Conservation (phyloP, 2,888 invertebrate genomes). For the Dicyrtoma fusca region DNA sequence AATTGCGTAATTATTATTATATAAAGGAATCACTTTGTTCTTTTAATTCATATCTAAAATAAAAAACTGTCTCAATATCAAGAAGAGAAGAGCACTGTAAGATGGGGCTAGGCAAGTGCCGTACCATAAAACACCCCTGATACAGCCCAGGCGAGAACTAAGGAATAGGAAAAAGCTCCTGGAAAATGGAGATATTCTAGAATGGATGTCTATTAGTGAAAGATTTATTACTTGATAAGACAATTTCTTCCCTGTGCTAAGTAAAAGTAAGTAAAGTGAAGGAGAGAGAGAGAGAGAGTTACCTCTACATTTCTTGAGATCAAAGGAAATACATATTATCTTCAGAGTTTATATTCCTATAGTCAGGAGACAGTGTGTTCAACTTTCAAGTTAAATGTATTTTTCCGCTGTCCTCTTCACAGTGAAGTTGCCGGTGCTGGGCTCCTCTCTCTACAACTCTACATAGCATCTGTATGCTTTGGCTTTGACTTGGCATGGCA, state of each 20-base stretch:
- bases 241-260: slow-evolving; percentile 15
- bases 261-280: not conserved
- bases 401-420: slow-evolving; percentile 6
- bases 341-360: not conserved
- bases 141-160: not conserved
- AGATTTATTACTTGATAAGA: slow-evolving; percentile 31
- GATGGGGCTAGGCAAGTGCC: no score
- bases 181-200: slow-evolving; percentile 2
- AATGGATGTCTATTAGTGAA: slow-evolving; percentile 21
- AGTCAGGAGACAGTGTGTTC: not conserved
- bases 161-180: not conserved
- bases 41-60: no score
- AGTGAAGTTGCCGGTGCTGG: not conserved
- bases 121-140: no score
- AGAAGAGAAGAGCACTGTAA: no score
- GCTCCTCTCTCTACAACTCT: not conserved
- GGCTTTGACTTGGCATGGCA: no score
- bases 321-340: no score
- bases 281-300: slow-evolving; percentile 5
- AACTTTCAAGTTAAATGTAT: not conserved
- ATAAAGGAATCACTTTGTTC: no score
- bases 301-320: no score
- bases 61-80: no score
- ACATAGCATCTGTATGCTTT: no score
- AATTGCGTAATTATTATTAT: no score